These are phyloP conservation scores for Pterois miles DNA, from an alignment of 2,797 vertebrate species.

Conservation along the genomic window DNA sequence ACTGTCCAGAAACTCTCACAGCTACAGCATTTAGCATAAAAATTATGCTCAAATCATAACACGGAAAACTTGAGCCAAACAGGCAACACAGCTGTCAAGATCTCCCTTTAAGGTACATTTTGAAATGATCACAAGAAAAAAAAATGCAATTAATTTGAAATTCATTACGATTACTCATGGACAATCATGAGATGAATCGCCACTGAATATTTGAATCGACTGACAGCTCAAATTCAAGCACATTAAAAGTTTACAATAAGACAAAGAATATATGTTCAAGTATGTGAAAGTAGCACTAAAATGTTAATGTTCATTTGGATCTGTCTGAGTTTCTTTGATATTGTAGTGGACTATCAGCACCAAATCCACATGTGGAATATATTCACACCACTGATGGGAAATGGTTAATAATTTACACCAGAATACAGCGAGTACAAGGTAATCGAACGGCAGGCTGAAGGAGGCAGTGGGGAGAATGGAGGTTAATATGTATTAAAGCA, in stretches of 20 bases:
- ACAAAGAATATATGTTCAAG: background rate
- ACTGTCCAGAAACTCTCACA: too few relatives aligned
- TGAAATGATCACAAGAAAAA: too few relatives aligned
- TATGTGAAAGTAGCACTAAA: background rate
- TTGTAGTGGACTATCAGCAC: background rate
- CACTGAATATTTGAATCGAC: too few relatives aligned
- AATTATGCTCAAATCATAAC: too few relatives aligned
- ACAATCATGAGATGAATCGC: too few relatives aligned
- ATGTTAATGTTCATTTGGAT: background rate
- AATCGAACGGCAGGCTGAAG: constrained; percentile 3
- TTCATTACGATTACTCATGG: too few relatives aligned
- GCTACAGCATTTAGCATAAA: too few relatives aligned
- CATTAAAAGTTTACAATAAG: background rate
- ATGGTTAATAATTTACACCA: constrained; percentile 47
- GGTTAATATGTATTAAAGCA: constrained; percentile 15
- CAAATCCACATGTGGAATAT: constrained; percentile 3
- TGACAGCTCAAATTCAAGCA: background rate
- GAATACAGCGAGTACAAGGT: background rate
- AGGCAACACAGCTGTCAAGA: too few relatives aligned
- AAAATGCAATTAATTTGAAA: too few relatives aligned
- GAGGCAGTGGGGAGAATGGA: background rate
- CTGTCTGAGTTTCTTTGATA: background rate
- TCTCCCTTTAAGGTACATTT: too few relatives aligned
- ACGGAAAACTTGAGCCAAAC: fast-evolving
- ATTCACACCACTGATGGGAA: constrained; percentile 9